Evolutionary conservation across 1,140 invertebrate genomes (phyloP), one percentile per base, ranked within the genome.

Genomic region (Trinorchestia longiramus): DNA sequence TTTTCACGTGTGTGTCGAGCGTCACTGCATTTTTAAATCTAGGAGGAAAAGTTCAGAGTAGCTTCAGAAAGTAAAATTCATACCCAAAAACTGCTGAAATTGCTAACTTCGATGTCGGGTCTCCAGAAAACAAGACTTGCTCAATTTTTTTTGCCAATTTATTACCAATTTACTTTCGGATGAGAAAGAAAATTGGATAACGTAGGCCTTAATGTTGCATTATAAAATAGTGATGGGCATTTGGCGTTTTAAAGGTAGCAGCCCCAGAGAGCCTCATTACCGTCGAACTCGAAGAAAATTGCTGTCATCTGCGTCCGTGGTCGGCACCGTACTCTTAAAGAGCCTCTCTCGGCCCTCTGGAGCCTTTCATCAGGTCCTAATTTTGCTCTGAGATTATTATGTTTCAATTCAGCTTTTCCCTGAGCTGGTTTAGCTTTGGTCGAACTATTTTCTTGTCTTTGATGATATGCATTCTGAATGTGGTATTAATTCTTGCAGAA

Each of bases 161-260:
- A 94, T 94, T 94, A 94, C 92, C 92, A 94, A 94, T 94, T 94
- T 94, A n/a, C 41, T 47, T 94, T 36, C 19, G 44, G 92, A 94
- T 94, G 92, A 94, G 92, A 47, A 94, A 94, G 92, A 47, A 94
- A 94, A 94, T 94, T 94, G 43, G 92, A 94, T 94, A 94, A 94
- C 92, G 92, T 94, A 94, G 43, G 92, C 92, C 92, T 94, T 94
- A 94, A 94, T 94, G 92, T 47, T 45, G 92, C 47, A 94, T 94
- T 94, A 94, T 94, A 94, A 94, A 94, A 94, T 94, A 94, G 92
- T 47, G 92, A 94, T 94, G 92, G 92, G 43, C 43, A 94, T 94
- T 94, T 94, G 92, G 92, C 92, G 44, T 94, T 94, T 94, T 94
- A 94, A 44, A 94, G 92, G 92, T 47, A 45, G 44, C 88, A 45